Conservation (phyloP, 1,140 invertebrate genomes). For the Drosophila truncata region DNA sequence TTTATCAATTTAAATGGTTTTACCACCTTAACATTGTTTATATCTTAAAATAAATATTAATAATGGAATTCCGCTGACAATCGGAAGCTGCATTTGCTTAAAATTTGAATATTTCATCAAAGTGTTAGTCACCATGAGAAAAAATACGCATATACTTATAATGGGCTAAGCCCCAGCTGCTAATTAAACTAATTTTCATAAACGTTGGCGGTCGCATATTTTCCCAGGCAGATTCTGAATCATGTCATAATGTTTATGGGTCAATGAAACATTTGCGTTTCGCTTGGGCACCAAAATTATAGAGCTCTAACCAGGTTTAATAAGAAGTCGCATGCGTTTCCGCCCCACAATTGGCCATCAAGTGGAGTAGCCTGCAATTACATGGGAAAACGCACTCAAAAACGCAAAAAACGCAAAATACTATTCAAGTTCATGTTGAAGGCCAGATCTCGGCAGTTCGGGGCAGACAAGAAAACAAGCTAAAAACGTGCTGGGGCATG, state of each 20-base stretch:
- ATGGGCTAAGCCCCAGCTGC: slow-evolving; percentile 6
- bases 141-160: not conserved
- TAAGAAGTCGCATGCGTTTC: slow-evolving; percentile 36
- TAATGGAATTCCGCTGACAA: slow-evolving; percentile 1
- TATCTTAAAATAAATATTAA: not conserved
- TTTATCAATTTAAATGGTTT: not conserved
- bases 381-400: slow-evolving; percentile 53
- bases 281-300: slow-evolving; percentile 23
- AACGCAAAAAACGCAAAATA: slow-evolving; percentile 30
- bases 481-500: slow-evolving; percentile 76
- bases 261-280: slow-evolving; percentile 33
- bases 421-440: slow-evolving; percentile 77
- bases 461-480: slow-evolving; percentile 43
- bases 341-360: slow-evolving; percentile 37
- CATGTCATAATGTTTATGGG: slow-evolving; percentile 28
- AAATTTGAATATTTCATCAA: slow-evolving; percentile 3
- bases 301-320: slow-evolving; percentile 30
- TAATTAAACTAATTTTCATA: slow-evolving; percentile 38
- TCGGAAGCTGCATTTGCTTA: not conserved
- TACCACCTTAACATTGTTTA: not conserved
- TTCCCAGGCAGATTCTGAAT: slow-evolving; percentile 36
- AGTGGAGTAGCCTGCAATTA: slow-evolving; percentile 38
- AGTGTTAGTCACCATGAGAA: slow-evolving; percentile 7
- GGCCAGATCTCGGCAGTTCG: slow-evolving; percentile 49
- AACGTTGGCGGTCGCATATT: slow-evolving; percentile 4